Evolutionary conservation across 2,113 vertebrate genomes (phyloP), one percentile per base, ranked within the genome.

Genomic region (Oncorhynchus keta): DNA sequence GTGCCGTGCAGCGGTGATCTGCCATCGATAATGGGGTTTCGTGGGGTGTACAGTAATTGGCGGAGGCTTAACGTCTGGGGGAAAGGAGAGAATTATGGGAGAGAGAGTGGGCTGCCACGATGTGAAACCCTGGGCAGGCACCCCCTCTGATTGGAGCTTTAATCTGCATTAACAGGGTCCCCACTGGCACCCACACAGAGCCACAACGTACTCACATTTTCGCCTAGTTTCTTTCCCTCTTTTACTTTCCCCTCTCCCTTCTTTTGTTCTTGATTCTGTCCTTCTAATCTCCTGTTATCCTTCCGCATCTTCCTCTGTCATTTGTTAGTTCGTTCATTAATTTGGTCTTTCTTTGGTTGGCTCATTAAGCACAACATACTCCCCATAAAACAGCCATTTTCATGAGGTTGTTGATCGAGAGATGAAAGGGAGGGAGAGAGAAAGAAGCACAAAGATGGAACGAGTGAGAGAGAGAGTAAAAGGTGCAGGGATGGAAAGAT

Each of bases 71-170:
- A 81, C 74, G 76, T 70, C 77, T 65, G 13, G 65, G 59, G 64
- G 39, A 62, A 55, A 76, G 68, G 20, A 4, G 35, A 35, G 75
- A 75, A 73, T 82, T 70, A 75, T 76, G 35, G 73, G 61, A 61
- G 12, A 55, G 26, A 73, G 73, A 65, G 68, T 28, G 22, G 45
- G 49, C 61, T 48, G 24, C 74, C 69, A n/a, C 26, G 62, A 79
- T 75, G 78, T 80, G 70, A 74, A 77, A 76, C 76, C 48, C 65
- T 9, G 12, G 22, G 62, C 62, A 69, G 57, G 69, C 66, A 55
- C 71, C 74, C 62, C 68, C 20, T 75, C 75, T 76, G 77, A 81
- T 79, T 76, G 77, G 72, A 75, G 72, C 73, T 76, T 66, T 75
- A 35, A 26, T 51, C 32, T 66, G 70, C 13, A 70, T 78, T 80